A percentile compares a stretch with the other conserved stretches of the same genome.
Evolutionary conservation across 1,140 invertebrate genomes (phyloP).

Genomic region (Heterodera schachtii): DNA sequence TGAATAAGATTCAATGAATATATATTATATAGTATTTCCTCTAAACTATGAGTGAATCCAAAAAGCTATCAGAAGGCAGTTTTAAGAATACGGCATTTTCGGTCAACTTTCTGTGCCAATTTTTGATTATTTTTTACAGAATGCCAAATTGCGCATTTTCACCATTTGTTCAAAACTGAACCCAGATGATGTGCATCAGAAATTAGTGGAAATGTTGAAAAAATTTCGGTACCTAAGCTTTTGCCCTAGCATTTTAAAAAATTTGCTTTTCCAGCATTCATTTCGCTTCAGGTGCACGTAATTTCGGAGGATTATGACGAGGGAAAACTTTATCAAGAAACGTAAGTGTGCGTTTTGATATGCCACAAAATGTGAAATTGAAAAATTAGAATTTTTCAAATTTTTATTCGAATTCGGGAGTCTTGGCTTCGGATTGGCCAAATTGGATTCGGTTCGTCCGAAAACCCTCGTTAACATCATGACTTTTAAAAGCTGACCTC

Average conservation of each 20-base stretch:
- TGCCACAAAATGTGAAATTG: background rate
- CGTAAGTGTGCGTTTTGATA: conserved; percentile 19
- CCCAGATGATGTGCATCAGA: conserved; percentile 32
- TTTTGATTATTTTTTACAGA: conserved; percentile 16
- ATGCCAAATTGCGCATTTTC: conserved; percentile 50
- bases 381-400: too few relatives aligned
- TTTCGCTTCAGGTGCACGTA: conserved; percentile 39
- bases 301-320: conserved; percentile 39
- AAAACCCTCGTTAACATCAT: too few relatives aligned
- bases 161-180: conserved; percentile 48
- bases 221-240: conserved; percentile 25
- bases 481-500: too few relatives aligned
- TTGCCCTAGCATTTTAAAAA: background rate
- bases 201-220: conserved; percentile 45
- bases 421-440: too few relatives aligned
- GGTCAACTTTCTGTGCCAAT: background rate
- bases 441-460: too few relatives aligned
- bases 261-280: conserved; percentile 17
- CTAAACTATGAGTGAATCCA: too few relatives aligned
- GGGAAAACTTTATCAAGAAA: conserved; percentile 43
- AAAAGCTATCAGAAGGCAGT: too few relatives aligned
- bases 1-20: too few relatives aligned
- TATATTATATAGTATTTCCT: too few relatives aligned
- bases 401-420: too few relatives aligned
- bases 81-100: too few relatives aligned